phyloP scores from a whole-genome alignment of 2,113 vertebrate species.

The Phylloscopus trochiloides region DNA sequence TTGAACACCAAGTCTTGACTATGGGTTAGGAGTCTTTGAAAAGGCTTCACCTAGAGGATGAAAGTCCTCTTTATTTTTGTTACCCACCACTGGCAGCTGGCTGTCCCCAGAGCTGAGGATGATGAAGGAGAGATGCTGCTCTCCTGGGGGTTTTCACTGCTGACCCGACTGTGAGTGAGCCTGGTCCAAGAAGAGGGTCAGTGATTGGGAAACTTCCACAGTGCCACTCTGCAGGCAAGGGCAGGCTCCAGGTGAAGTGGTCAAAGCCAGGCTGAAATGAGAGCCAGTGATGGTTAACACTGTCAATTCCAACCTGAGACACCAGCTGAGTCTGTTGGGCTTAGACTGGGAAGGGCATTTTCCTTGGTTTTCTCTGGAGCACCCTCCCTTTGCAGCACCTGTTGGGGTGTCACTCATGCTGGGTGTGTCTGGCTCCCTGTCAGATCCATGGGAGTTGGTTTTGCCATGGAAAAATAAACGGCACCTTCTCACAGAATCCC shows the following conservation, averaged over 20 bases:
- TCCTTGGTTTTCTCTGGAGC: neutral
- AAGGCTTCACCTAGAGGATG: neutral
- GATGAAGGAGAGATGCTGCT: neutral
- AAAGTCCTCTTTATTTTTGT: neutral
- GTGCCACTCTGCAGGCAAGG: fast-evolving
- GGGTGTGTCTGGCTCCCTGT: neutral
- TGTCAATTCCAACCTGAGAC: neutral
- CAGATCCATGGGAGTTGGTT: neutral
- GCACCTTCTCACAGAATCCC: neutral
- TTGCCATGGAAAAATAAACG: neutral
- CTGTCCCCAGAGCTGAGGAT: neutral
- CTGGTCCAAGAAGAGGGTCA: neutral
- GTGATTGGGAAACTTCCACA: neutral
- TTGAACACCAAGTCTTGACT: neutral
- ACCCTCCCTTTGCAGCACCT: neutral
- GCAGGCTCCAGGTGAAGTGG: neutral
- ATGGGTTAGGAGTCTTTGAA: neutral
- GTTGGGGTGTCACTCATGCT: neutral
- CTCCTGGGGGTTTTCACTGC: neutral
- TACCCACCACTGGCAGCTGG: fast-evolving
- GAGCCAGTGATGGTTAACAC: neutral
- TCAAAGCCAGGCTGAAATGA: neutral
- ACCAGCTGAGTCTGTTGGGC: neutral
- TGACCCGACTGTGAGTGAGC: neutral
- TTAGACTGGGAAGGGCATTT: neutral